Conservation (phyloP, 1,140 invertebrate genomes). For the Drosophila chauvacae region DNA sequence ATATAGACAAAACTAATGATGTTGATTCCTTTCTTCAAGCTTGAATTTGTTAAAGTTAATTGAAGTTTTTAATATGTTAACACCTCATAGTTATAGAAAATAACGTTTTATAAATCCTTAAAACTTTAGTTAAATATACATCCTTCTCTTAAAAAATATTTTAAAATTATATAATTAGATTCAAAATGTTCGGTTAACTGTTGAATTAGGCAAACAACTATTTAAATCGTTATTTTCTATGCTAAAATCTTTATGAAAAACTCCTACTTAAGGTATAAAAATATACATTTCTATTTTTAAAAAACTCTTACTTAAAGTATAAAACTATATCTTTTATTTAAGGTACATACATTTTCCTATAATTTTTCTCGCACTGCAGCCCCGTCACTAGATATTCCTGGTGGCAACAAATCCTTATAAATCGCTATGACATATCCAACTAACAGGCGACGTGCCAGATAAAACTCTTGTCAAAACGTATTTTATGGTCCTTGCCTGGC, state of each 20-base stretch:
- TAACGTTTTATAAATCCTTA: too few relatives aligned
- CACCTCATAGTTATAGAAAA: background rate
- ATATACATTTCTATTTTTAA: background rate
- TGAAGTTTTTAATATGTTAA: background rate
- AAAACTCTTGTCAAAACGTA: constrained; percentile 79
- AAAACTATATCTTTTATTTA: too few relatives aligned
- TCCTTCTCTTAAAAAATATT: background rate
- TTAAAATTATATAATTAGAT: background rate
- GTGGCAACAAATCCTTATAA: constrained; percentile 76
- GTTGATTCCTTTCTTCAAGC: too few relatives aligned
- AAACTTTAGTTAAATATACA: too few relatives aligned
- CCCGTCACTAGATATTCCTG: constrained; percentile 42
- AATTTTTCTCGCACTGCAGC: constrained; percentile 16
- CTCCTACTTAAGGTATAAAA: background rate
- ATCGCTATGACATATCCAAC: constrained; percentile 62
- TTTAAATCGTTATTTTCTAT: background rate
- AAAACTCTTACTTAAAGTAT: background rate
- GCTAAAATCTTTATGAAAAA: too few relatives aligned
- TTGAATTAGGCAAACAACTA: background rate
- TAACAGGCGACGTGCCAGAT: constrained; percentile 71
- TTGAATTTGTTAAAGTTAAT: too few relatives aligned
- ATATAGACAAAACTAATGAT: too few relatives aligned
- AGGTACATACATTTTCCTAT: accelerated
- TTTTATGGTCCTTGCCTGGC: constrained; percentile 58
- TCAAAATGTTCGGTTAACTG: background rate